Percentiles rank a stretch among this genome's conserved stretches.
Evolutionary conservation across 2,797 vertebrate species (phyloP).

Genomic region (Argentina silus): DNA sequence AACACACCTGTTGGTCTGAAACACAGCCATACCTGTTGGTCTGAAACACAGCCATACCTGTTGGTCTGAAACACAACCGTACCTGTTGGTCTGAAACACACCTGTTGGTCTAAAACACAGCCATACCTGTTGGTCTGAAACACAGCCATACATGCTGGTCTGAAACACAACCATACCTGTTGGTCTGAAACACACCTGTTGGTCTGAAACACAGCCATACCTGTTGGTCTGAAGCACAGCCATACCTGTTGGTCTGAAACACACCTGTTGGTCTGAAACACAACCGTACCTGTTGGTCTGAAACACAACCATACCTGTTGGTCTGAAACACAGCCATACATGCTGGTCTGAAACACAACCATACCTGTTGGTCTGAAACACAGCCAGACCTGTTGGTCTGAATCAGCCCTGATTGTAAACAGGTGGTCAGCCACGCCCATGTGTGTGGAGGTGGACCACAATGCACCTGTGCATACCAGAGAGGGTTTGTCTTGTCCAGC

Average conservation of each 20-base stretch:
- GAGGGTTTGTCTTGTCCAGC: too few species aligned
- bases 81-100: neutral
- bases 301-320: too few species aligned
- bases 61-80: too few species aligned
- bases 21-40: too few species aligned
- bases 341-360: neutral
- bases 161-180: too few species aligned
- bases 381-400: neutral
- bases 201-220: too few species aligned
- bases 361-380: neutral
- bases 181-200: neutral
- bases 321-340: too few species aligned
- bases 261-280: neutral
- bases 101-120: too few species aligned
- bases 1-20: too few species aligned
- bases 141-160: too few species aligned
- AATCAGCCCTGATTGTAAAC: neutral
- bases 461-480: conserved; percentile 3
- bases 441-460: neutral
- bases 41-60: neutral
- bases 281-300: neutral
- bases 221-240: neutral
- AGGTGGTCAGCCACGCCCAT: neutral
- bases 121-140: neutral
- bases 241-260: neutral